Base-by-base conservation (phyloP, 1,140 invertebrate species). In the Drosophila grimshawi region DNA sequence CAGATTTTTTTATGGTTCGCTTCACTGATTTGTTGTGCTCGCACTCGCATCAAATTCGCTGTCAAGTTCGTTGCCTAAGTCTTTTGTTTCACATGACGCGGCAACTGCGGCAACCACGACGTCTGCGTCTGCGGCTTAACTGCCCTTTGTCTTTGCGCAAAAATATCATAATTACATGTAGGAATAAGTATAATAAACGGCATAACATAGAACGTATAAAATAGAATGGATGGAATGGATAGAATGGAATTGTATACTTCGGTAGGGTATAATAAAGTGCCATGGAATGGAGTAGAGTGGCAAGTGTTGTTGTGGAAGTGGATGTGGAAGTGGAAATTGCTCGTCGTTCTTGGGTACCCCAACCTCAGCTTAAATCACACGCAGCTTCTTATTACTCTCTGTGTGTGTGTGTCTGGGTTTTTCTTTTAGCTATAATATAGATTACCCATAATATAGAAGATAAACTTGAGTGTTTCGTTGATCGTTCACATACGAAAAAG, bases 131-230 rank as follows among this genome's bases (percentile, higher is more conserved):
- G 33, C 33, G 46, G 45, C 69, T 82, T 76, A 88, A 88, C 82
- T 88, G 80, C 80, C 83, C 80, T 86, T 86, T 86, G 82, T 88
- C 69, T 83, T 81, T 65, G 62, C 49, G 70, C 76, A 71, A 82
- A 78, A 69, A 69, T 70, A 70, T 62, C 73, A 70, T 71, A 76
- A 76, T 76, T 76, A 76, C 67, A 71, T 70, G 35, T 71, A 76
- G 59, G 56, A 69, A 69, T 69, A 62, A 64, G 60, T 52, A 65
- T 70, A 76, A 71, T 70, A 43, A 75, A 51, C 39, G 56, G 45
- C 53, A 56, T 51, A 68, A 52, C 65, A 61, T 45, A 37, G 46
- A 48, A 65, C 51, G 43, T 19, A 49, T 32, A 41, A 63, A 64
- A 45, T 64, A 33, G 46, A 66, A 72, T 60, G 69, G 62, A 33